A percentile compares a stretch with the other conserved stretches of the same genome.
Conservation (phyloP, 2,797 vertebrate genomes). For the Thamnophis elegans region DNA sequence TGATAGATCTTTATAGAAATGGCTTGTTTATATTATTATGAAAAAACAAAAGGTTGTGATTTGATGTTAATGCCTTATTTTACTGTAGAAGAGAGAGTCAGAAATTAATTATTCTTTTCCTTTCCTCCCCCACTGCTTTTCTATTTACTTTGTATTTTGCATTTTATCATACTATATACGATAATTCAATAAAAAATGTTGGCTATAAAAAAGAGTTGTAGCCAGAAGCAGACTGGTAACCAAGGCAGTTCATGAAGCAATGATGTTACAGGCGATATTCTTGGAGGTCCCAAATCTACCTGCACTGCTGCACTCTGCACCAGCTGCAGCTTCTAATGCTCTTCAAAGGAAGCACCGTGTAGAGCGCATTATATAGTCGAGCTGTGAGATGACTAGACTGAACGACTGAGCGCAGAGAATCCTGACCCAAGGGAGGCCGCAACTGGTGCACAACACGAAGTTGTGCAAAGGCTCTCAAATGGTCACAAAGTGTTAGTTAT, state of each 20-base stretch:
- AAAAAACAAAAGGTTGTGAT: too few relatives aligned
- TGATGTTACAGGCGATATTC: background rate
- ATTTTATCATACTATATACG: too few relatives aligned
- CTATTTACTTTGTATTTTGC: too few relatives aligned
- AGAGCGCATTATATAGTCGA: too few relatives aligned
- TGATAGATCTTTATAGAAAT: too few relatives aligned
- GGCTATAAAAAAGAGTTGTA: background rate
- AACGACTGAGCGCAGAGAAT: background rate
- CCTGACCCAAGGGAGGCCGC: background rate
- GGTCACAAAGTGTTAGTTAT: background rate
- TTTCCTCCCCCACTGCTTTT: too few relatives aligned
- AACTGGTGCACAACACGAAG: background rate
- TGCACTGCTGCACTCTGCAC: background rate
- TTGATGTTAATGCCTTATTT: too few relatives aligned
- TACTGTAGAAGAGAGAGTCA: too few relatives aligned
- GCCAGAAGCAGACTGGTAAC: background rate
- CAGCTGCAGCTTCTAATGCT: background rate
- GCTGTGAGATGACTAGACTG: background rate
- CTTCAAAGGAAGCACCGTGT: too few relatives aligned
- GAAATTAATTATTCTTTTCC: too few relatives aligned
- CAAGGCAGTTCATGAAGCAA: background rate
- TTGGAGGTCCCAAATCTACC: background rate
- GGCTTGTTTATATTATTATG: too few relatives aligned
- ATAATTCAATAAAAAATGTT: too few relatives aligned
- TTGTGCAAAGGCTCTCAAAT: background rate